phyloP scores from a whole-genome alignment of 2,888 invertebrate species.

The Sarcophaga subvicina region DNA sequence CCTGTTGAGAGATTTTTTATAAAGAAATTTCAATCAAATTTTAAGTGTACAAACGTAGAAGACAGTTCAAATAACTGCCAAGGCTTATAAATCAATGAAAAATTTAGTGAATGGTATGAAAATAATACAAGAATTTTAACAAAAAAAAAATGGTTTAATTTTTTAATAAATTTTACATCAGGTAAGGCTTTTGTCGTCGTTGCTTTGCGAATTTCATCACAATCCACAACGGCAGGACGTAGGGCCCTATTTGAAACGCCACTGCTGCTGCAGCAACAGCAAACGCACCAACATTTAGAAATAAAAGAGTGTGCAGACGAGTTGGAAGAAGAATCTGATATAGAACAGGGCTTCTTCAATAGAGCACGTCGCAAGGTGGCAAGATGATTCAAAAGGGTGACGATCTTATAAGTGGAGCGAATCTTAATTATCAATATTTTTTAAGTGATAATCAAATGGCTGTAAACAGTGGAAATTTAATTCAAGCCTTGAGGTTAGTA shows the following conservation, averaged over 20 bases:
- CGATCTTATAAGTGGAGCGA: conserved; percentile 64
- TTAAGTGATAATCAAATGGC: conserved; percentile 21
- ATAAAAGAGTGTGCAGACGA: conserved; percentile 48
- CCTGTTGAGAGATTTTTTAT: not conserved
- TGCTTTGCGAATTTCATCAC: conserved; percentile 71
- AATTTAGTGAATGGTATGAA: conserved; percentile 69
- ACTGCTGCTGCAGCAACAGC: conserved; percentile 53
- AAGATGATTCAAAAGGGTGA: conserved; percentile 71
- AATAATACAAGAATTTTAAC: not conserved
- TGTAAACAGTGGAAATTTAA: conserved; percentile 36
- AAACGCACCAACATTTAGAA: conserved; percentile 29
- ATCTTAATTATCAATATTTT: conserved; percentile 48
- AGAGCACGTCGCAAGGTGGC: conserved; percentile 61
- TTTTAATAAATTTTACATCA: conserved; percentile 23
- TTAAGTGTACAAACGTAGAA: conserved; percentile 25
- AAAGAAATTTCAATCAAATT: not conserved
- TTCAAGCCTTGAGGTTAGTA: conserved; percentile 58
- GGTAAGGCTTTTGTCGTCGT: conserved; percentile 60
- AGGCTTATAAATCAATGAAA: conserved; percentile 69
- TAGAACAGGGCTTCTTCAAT: conserved; percentile 55
- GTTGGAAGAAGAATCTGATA: conserved; percentile 42
- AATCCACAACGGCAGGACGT: conserved; percentile 68
- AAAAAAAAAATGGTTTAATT: not conserved
- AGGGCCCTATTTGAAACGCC: conserved; percentile 49
- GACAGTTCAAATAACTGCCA: conserved; percentile 60